Conservation (phyloP, 2,888 invertebrate species). For the Antitype chi region DNA sequence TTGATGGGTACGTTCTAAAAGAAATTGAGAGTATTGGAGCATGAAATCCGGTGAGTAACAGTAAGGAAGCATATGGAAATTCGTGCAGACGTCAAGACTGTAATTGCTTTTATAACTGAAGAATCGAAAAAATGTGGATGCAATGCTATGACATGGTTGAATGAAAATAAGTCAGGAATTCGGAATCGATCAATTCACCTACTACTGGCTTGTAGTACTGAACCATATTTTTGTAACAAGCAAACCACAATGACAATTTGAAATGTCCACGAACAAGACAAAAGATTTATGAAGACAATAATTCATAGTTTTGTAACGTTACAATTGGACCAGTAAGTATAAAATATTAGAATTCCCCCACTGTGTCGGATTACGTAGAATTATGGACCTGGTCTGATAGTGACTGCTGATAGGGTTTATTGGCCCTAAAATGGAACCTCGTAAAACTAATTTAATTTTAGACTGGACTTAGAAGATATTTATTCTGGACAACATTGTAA, state of each 20-base stretch:
- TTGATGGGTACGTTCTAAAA: background rate
- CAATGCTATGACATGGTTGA: background rate
- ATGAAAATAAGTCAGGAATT: background rate
- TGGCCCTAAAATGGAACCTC: constrained; percentile 54
- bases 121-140: background rate
- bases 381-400: constrained; percentile 54
- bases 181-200: constrained; percentile 11
- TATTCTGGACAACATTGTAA: constrained; percentile 51
- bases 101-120: background rate
- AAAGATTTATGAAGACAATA: constrained; percentile 70
- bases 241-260: constrained; percentile 46
- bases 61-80: background rate
- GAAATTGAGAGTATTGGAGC: background rate
- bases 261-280: constrained; percentile 48
- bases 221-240: constrained; percentile 53
- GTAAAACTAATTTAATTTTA: constrained; percentile 61
- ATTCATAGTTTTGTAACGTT: constrained; percentile 68
- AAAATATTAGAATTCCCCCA: constrained; percentile 60
- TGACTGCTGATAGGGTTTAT: constrained; percentile 58
- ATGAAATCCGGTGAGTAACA: background rate
- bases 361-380: constrained; percentile 54
- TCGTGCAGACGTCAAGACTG: background rate
- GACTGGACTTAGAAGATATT: constrained; percentile 43
- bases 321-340: constrained; percentile 62
- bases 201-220: background rate